Evolutionary conservation across 1,140 invertebrate species (phyloP).

Genomic region (Phenacoccus solenopsis): DNA sequence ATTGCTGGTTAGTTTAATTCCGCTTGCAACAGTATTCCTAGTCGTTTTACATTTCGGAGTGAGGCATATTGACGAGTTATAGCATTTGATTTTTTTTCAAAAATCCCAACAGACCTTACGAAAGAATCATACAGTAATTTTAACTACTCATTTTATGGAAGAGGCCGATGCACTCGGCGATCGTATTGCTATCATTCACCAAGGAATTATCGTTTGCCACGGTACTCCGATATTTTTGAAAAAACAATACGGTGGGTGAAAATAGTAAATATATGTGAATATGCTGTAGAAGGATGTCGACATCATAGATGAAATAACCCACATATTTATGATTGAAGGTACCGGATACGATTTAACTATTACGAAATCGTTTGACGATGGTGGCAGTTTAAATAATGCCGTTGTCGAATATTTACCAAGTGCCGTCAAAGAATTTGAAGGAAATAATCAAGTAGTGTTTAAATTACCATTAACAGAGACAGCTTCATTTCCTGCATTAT

Average conservation of each 20-base stretch:
- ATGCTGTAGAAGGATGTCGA: too few species aligned
- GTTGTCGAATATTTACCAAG: not conserved
- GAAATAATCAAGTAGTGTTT: conserved; percentile 34
- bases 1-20: conserved; percentile 32
- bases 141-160: conserved; percentile 97
- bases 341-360: not conserved
- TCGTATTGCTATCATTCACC: conserved; percentile 79
- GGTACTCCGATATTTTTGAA: conserved; percentile 79
- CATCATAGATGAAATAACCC: too few species aligned
- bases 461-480: conserved; percentile 32
- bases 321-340: too few species aligned
- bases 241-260: too few species aligned
- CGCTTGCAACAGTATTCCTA: too few species aligned
- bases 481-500: conserved; percentile 35
- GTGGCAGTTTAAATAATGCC: not conserved
- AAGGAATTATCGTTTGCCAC: conserved; percentile 64
- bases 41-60: too few species aligned
- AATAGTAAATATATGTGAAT: too few species aligned
- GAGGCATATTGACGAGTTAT: too few species aligned
- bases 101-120: too few species aligned
- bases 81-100: too few species aligned
- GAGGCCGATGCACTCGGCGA: conserved; percentile 94
- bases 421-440: conserved; percentile 19
- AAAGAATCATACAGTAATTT: conserved; percentile 69
- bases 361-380: not conserved